Base-by-base conservation (phyloP, 2,888 invertebrate species). In the Nymphalis c-album region DNA sequence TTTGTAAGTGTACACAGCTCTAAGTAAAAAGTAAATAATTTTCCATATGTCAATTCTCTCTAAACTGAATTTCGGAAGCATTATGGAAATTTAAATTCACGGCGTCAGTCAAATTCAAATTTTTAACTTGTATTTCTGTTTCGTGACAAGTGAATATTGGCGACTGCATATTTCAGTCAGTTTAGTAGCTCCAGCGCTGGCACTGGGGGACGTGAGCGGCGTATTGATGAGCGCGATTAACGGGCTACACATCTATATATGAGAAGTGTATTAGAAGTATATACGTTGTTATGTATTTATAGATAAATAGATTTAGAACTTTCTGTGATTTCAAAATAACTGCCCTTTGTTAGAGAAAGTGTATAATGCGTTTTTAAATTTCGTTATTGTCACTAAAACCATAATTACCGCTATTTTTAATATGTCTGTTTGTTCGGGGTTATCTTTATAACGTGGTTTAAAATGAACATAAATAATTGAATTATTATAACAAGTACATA, bases 91-190 rank as follows among this genome's bases (percentile, higher is more conserved):
- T 55, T 55, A 31, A 55, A 55, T 55, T 55, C 55, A 31, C 55
- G n/a, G 20, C 31, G 7, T 55, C 31, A 55, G 31, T 31, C 55
- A 57, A 40, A 71, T 71, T 69, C 61, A 62, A 69, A 69, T 64
- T 69, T 71, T 65, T 53, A 67, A 67, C 63, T 67, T 57, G 60
- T 68, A 71, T 68, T 71, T 65, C 61, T 64, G 62, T 67, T 67
- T 67, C 69, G 61, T 69, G 64, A 69, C 67, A 67, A 75, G 77
- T 73, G 78, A 75, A 80, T 81, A 83, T 80, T 76, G 78, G 59
- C 74, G 67, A 76, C 70, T 78, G 80, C 79, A 83, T 78, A 82
- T 81, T 84, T 79, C 77, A 77, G 76, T 75, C 77, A 74, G 76
- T 79, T 79, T 77, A 75, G 78, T 68, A 80, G 81, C 81, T 81